Evolutionary conservation across 2,888 invertebrate genomes (phyloP).

Genomic region (Tipula helvola): DNA sequence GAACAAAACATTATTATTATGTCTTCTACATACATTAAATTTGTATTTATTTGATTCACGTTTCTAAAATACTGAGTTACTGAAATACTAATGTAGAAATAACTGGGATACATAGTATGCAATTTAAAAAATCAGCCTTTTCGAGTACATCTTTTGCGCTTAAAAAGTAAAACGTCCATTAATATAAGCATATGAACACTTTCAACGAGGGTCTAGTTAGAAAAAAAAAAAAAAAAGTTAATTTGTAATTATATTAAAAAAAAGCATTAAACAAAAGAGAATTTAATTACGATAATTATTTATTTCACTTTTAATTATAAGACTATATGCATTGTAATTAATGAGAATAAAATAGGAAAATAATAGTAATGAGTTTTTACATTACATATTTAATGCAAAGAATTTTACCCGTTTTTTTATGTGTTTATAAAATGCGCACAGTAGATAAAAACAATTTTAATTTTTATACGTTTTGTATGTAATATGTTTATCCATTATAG

Average conservation of each 20-base stretch:
- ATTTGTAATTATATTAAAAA: background rate
- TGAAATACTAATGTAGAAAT: background rate
- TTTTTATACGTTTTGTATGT: background rate
- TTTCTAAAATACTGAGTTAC: background rate
- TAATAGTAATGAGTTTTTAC: background rate
- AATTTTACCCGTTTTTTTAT: background rate
- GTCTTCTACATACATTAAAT: background rate
- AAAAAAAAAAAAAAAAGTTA: background rate
- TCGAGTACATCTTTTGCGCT: background rate
- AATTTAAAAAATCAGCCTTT: too few relatives aligned
- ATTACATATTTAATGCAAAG: background rate
- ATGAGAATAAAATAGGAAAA: background rate
- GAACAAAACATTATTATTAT: background rate
- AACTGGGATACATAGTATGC: background rate
- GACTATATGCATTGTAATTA: background rate
- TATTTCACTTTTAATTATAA: background rate
- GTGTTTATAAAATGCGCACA: background rate
- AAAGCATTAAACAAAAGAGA: background rate
- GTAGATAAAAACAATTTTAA: background rate
- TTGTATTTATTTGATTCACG: background rate
- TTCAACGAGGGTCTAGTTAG: background rate
- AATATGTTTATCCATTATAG: background rate
- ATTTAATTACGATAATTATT: background rate
- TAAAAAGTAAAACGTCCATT: background rate
- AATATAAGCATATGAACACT: background rate